Base-by-base conservation (phyloP, 1,140 invertebrate species). In the Wiebesia pumilae region DNA sequence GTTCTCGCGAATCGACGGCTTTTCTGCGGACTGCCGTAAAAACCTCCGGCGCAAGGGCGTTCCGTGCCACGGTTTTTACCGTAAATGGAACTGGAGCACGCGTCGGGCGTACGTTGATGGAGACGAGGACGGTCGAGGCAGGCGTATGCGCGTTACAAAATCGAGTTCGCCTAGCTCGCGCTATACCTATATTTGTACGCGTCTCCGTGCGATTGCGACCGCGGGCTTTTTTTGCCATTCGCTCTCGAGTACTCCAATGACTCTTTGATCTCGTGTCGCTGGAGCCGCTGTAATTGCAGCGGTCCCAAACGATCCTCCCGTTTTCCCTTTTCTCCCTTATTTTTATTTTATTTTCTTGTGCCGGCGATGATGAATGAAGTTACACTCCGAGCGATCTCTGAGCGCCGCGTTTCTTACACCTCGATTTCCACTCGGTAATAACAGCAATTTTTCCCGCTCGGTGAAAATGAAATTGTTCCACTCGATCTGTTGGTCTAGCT, bases 31-130 rank as follows among this genome's bases (percentile, higher is more conserved):
- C n/a, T 21, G 21, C 24, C 6, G 81, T 69, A 67, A 77, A 82
- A 82, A 75, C 16, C 21, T 75, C 40, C 16, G 24, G 24, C 24
- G 89, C 91, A 91, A 92, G 91, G 91, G 90, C 91, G 88, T 88
- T 87, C 83, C 54, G 85, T 14, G 75, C 43, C 83, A 83, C 40
- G 89, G 89, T 91, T 92, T 91, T 91, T 87, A 87, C 91, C 91
- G 90, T 92, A 92, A 90, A 93, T 91, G 92, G 91, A 92, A 91
- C 90, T 92, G 88, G 91, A 92, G 90, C 91, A 91, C 90, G 89
- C 88, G 89, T 90, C 90, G 87, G 35, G 58, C 82, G 58, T 24
- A 27, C 58, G 58, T 62, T 24, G 58, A 62, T 10, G 7, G 21
- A 4, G 58, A 27, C 21, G 58, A 24, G 27, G 58, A 62, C 58